Evolutionary conservation across 2,797 vertebrate genomes (phyloP).

Genomic region (Oophaga sylvatica): DNA sequence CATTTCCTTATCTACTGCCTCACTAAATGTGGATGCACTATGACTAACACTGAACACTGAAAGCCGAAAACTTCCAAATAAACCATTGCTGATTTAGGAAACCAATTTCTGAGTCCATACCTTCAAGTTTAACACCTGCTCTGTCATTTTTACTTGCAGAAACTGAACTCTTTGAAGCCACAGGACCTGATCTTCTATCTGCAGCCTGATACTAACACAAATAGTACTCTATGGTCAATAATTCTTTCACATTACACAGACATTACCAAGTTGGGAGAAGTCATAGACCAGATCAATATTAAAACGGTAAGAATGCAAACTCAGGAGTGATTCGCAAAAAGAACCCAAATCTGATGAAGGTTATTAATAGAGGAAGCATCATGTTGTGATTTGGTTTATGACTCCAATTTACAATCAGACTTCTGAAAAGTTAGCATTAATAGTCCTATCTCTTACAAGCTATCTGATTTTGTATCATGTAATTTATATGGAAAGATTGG

Average conservation of each 20-base stretch:
- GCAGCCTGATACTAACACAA: neutral
- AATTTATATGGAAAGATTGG: too few relatives aligned
- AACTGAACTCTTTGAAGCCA: constrained; percentile 27
- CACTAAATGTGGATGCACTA: neutral
- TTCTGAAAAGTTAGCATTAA: neutral
- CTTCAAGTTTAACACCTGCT: neutral
- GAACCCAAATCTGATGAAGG: too few relatives aligned
- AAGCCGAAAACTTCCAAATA: neutral
- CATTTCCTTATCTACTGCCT: neutral
- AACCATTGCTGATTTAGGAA: neutral
- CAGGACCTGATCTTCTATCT: constrained; percentile 18
- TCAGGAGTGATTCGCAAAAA: neutral
- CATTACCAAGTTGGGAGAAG: constrained; percentile 23
- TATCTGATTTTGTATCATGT: too few relatives aligned
- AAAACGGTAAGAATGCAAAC: neutral
- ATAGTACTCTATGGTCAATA: constrained; percentile 22
- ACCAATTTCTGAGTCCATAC: neutral
- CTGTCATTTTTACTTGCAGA: constrained; percentile 20
- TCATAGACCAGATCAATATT: constrained; percentile 23
- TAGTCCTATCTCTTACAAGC: too few relatives aligned
- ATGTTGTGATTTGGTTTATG: too few relatives aligned
- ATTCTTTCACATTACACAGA: constrained; percentile 41
- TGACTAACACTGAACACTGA: neutral
- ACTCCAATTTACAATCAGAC: too few relatives aligned
- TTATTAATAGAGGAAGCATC: too few relatives aligned